phyloP scores from a whole-genome alignment of 1,140 invertebrate species.

The Palaemon carinicauda region DNA sequence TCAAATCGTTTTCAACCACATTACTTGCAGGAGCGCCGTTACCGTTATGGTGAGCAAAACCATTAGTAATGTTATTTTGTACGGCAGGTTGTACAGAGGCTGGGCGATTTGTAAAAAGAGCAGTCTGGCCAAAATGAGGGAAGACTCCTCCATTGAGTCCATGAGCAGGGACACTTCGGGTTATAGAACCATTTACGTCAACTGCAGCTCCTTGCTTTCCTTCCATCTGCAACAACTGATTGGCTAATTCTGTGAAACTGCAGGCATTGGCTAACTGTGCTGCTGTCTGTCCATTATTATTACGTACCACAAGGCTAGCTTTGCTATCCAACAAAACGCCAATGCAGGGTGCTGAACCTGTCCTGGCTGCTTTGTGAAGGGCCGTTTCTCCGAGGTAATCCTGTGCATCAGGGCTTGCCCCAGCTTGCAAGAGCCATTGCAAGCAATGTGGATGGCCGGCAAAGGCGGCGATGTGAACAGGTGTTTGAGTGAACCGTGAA shows the following conservation, averaged over 20 bases:
- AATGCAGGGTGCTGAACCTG: slow-evolving; percentile 24
- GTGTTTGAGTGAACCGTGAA: slow-evolving; percentile 43
- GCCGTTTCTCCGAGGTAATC: slow-evolving; percentile 42
- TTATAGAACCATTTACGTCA: slow-evolving; percentile 13
- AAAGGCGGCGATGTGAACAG: slow-evolving; percentile 51
- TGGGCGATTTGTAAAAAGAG: slow-evolving; percentile 1
- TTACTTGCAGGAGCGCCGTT: not conserved
- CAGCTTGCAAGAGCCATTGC: slow-evolving; percentile 27
- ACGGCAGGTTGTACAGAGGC: too few species aligned
- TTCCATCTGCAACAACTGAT: slow-evolving; percentile 17
- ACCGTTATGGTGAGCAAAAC: not conserved
- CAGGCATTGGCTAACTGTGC: slow-evolving; percentile 34
- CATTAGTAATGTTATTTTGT: too few species aligned
- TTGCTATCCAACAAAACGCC: slow-evolving; percentile 4
- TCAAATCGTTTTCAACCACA: not conserved
- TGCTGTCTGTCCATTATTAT: slow-evolving; percentile 43
- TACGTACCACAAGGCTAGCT: slow-evolving; percentile 10
- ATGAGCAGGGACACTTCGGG: slow-evolving; percentile 36
- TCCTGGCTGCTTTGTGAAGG: slow-evolving; percentile 38
- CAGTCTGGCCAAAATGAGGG: slow-evolving; percentile 1
- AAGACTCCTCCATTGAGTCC: slow-evolving; percentile 50
- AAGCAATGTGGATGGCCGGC: slow-evolving; percentile 46
- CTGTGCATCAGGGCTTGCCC: not conserved
- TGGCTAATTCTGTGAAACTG: slow-evolving; percentile 23
- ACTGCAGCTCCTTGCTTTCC: not conserved